phyloP scores from a whole-genome alignment of 2,888 invertebrate species.

The Aleiodes alternator region DNA sequence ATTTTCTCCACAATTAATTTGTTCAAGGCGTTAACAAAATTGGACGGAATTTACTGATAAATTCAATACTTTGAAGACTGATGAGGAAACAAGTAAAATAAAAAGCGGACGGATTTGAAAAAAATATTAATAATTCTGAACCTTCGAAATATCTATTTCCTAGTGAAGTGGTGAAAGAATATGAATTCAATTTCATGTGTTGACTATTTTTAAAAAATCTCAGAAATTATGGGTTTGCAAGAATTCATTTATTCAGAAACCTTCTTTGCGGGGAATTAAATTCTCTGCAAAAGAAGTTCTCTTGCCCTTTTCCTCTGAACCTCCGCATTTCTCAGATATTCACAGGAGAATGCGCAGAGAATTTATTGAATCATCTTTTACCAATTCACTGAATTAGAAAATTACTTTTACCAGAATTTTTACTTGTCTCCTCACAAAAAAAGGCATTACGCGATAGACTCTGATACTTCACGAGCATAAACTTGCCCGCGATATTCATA shows the following conservation, averaged over 20 bases:
- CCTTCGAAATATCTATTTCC: too few species aligned
- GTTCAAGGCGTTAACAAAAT: background rate
- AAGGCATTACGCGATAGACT: constrained; percentile 66
- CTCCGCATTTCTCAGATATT: background rate
- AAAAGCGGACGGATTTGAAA: background rate
- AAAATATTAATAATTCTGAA: background rate
- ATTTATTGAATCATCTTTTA: background rate
- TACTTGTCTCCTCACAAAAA: background rate
- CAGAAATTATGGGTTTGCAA: background rate
- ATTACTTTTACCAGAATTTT: background rate
- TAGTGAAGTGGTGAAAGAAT: too few species aligned
- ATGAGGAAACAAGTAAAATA: background rate
- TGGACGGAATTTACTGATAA: constrained; percentile 24
- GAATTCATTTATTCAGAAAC: background rate
- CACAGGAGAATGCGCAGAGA: background rate
- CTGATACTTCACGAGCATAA: constrained; percentile 75
- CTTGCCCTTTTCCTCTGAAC: background rate
- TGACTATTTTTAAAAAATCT: background rate
- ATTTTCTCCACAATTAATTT: background rate
- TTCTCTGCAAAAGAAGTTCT: background rate
- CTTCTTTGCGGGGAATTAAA: background rate
- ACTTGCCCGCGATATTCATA: constrained; percentile 77
- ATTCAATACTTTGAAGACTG: background rate
- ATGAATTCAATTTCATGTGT: too few species aligned
- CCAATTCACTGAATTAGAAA: background rate